Evolutionary conservation across 1,140 invertebrate species (phyloP), one percentile per base, ranked within the genome.

Genomic region (Calliopsis andreniformis): DNA sequence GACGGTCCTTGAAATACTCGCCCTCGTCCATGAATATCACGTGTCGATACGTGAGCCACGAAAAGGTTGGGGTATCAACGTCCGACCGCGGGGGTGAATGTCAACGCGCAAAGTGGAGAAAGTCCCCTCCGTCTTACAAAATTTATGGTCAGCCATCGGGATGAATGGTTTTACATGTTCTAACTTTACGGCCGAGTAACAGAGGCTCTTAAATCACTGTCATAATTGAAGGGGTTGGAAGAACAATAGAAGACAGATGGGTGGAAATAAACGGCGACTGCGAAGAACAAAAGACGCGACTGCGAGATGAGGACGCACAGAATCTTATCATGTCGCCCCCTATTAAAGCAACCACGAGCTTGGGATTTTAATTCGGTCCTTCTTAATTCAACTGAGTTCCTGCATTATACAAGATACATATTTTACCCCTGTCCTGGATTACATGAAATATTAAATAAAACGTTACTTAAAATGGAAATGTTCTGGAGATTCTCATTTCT

Each of bases 11-110:
- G 45, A 43, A 39, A 39, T 72, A 53, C 47, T 47, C 53, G 30
- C n/a, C 1, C 30, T 12, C 6, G 20, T 45, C 58, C 64, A 58
- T 69, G 79, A 75, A 68, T 78, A 76, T 80, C 80, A 47, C 47
- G 62, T 63, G 67, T 78, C 79, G 73, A 70, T 53, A 35, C 67
- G 43, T 8, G 43, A 51, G 42, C 23, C 63, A 63, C 51, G 51
- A 82, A 77, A 83, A 82, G 82, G 78, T 82, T 53, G 71, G 30
- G n/a, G 71, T 67, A 78, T 68, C 79, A 69, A 59, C 45, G 53
- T 18, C 18, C 12, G 18, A 6, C 18, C 32, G 42, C 45, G 76
- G 4, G 35, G 35, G 66, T 68, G 59, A 63, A 82, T 83, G 80
- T 82, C 80, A 82, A 81, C 73, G 68, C 47, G 79, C 68, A 35